These are phyloP conservation scores for Gymnorhina tibicen DNA, from an alignment of 2,113 vertebrate species.

Conservation along the genomic window DNA sequence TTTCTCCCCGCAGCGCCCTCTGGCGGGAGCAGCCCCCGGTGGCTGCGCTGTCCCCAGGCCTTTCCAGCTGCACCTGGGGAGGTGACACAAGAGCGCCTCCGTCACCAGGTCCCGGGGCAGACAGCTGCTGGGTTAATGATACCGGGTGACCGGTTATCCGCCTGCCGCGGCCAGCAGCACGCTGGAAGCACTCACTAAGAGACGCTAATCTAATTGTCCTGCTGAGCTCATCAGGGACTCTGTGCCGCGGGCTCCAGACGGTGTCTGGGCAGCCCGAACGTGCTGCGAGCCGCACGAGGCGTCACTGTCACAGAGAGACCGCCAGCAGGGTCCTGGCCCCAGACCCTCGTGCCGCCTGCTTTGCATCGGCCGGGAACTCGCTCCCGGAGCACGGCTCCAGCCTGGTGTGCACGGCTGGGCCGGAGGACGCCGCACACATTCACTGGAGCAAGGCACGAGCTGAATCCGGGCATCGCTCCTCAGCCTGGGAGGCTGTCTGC, in stretches of 20 bases:
- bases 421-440: background rate
- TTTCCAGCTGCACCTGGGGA: accelerated
- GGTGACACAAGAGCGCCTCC: background rate
- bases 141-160: background rate
- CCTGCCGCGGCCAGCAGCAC: background rate
- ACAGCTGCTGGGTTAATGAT: background rate
- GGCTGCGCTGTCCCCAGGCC: background rate
- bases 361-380: background rate
- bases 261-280: background rate
- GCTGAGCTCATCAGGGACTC: background rate
- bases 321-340: background rate
- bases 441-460: background rate
- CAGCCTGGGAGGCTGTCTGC: background rate
- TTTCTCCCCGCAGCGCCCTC: background rate
- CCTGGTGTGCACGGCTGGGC: background rate
- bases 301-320: background rate
- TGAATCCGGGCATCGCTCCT: background rate
- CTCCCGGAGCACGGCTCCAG: background rate
- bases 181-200: background rate
- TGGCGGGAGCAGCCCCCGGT: background rate
- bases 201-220: background rate
- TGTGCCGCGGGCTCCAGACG: background rate
- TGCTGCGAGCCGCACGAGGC: background rate
- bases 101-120: background rate
- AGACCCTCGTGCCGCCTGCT: background rate